Evolutionary conservation across 2,113 vertebrate species (phyloP), one percentile per base, ranked within the genome.

Genomic region (Salvelinus alpinus): DNA sequence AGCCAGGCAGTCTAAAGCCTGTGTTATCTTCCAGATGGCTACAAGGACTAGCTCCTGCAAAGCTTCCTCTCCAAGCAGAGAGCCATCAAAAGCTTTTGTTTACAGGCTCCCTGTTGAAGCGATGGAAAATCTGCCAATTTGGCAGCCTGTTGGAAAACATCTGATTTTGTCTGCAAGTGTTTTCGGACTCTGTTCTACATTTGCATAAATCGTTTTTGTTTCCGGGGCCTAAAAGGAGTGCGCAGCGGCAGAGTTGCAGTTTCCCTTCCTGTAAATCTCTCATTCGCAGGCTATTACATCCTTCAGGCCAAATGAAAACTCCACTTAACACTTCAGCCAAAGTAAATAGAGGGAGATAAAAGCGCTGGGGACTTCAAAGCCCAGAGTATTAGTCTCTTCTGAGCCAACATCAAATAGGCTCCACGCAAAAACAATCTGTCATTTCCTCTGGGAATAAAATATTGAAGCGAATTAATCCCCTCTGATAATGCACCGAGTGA

Each of bases 191-290:
- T 66, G 73, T 47, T 57, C 72, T 2, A 54, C 44, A 86, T 91
- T 91, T 90, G 82, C 86, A 86, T 89, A 78, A 89, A 88, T 81
- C 79, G 78, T 84, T 84, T 86, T 86, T 75, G 83, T 85, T 78
- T 78, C 78, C 72, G 67, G 27, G 71, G 71, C 73, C 59, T 13
- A 24, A 22, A 76, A 79, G 31, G 71, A 78, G 71, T 51, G 27
- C 71, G 64, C 5, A 76, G 70, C 77, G 64, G 75, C 84, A 78
- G 75, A 5, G 64, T 22, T 5, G 51, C 72, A 20, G 70, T 81
- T 87, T 76, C 54, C 62, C 80, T 82, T 88, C 81, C 85, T 82
- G 83, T 86, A 84, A 82, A 83, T 82, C 65, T 84, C 75, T 83
- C 74, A 57, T 84, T 83, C 79, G n/a, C 6, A 22, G 78, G 24